phyloP scores from a whole-genome alignment of 2,113 vertebrate genomes.

The Podilymbus podiceps region DNA sequence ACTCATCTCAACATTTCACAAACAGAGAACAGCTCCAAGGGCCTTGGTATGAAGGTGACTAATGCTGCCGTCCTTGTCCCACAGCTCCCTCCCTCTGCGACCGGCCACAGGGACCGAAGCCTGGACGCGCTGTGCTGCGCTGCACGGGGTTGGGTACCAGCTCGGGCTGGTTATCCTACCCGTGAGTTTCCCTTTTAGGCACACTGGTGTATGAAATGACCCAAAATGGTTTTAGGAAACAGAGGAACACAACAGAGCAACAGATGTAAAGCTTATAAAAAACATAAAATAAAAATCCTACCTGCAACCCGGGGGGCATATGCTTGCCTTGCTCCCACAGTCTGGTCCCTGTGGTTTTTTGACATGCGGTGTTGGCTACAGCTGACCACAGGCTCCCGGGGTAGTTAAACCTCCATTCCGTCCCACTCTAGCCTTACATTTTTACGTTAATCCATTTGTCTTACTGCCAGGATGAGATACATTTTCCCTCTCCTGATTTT shows the following conservation, averaged over 20 bases:
- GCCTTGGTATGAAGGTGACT: neutral
- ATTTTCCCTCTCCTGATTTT: neutral
- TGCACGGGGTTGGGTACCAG: neutral
- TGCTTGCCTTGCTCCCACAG: neutral
- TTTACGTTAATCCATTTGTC: neutral
- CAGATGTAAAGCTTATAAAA: neutral
- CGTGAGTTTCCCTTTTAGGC: neutral
- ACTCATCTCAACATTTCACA: neutral
- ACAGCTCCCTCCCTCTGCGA: neutral
- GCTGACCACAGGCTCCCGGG: neutral
- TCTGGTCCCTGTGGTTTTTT: neutral
- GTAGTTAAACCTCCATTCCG: neutral
- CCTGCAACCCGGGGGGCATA: neutral
- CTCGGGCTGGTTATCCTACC: neutral
- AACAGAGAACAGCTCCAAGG: neutral
- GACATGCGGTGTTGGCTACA: rapidly evolving
- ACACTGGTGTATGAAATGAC: neutral
- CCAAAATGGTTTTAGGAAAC: neutral
- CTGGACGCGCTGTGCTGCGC: rapidly evolving
- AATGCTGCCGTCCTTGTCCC: neutral
- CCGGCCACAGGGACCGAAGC: neutral
- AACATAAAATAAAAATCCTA: neutral
- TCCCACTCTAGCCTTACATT: neutral
- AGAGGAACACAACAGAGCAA: neutral
- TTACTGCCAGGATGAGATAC: neutral